A percentile compares a stretch with the other conserved stretches of the same genome.
Evolutionary conservation across 1,140 invertebrate genomes (phyloP).

Genomic region (Drosophila nikananu): DNA sequence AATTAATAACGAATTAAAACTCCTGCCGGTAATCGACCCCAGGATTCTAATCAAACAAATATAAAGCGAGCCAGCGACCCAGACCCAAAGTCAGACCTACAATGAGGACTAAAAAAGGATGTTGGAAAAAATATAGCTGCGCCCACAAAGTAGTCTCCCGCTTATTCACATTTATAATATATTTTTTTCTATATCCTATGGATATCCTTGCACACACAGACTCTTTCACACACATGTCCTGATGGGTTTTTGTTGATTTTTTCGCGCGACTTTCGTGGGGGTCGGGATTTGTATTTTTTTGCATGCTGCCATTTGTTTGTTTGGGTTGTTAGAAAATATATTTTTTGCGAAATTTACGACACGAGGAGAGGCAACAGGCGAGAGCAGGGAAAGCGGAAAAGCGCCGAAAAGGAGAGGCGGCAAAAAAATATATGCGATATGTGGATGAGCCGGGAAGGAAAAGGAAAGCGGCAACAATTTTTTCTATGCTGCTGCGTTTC

Average conservation of each 20-base stretch:
- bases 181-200: constrained; percentile 69
- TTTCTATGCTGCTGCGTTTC: constrained; percentile 69
- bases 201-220: constrained; percentile 32
- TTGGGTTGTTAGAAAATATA: constrained; percentile 84
- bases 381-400: constrained; percentile 35
- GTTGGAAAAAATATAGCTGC: constrained; percentile 6
- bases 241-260: constrained; percentile 58
- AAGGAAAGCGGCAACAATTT: constrained; percentile 81
- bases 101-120: constrained; percentile 34
- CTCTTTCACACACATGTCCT: constrained; percentile 24
- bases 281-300: constrained; percentile 75
- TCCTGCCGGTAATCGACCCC: constrained; percentile 42
- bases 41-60: constrained; percentile 70
- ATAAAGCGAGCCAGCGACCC: constrained; percentile 30
- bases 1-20: constrained; percentile 64
- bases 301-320: constrained; percentile 75
- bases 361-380: constrained; percentile 16
- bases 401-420: constrained; percentile 57
- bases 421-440: constrained; percentile 61
- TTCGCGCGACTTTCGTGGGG: constrained; percentile 74
- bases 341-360: constrained; percentile 75
- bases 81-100: constrained; percentile 20
- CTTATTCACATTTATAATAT: constrained; percentile 71
- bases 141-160: constrained; percentile 50
- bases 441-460: constrained; percentile 68